A percentile compares a stretch with the other conserved stretches of the same genome.
Conservation (phyloP, 2,113 vertebrate genomes). For the Perognathus longimembris region DNA sequence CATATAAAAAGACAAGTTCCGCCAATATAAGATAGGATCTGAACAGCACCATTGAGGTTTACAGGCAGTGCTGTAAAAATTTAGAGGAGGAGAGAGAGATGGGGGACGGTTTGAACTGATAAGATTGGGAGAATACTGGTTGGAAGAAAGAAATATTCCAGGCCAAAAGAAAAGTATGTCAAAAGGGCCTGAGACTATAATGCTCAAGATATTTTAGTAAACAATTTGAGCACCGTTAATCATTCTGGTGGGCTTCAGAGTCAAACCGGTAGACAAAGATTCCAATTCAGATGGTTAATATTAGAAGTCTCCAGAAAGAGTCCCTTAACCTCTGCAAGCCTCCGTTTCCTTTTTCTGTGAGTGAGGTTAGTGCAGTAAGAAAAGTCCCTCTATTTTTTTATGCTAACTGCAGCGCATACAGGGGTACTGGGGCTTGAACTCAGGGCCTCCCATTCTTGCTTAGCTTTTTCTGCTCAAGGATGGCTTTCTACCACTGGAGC, state of each 20-base stretch:
- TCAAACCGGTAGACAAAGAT: not conserved
- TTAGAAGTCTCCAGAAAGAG: no score
- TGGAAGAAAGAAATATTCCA: not conserved
- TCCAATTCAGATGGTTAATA: not conserved
- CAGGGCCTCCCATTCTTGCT: no score
- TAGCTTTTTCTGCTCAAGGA: no score
- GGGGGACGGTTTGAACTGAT: not conserved
- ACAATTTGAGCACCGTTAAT: not conserved
- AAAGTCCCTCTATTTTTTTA: no score
- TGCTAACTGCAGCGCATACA: no score
- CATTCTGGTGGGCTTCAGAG: not conserved
- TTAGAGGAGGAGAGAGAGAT: not conserved
- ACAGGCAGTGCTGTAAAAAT: conserved; percentile 7
- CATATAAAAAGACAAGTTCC: conserved; percentile 6
- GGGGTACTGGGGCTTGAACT: no score
- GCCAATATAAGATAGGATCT: not conserved
- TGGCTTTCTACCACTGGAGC: no score
- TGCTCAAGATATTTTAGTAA: not conserved
- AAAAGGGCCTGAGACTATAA: not conserved
- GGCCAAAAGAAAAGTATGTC: not conserved
- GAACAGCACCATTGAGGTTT: not conserved
- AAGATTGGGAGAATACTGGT: not conserved
- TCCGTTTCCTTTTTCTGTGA: not conserved
- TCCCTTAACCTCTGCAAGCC: not conserved
- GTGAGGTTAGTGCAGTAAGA: no score